Evolutionary conservation across 2,113 vertebrate species (phyloP).

Genomic region (Salvelinus alpinus): DNA sequence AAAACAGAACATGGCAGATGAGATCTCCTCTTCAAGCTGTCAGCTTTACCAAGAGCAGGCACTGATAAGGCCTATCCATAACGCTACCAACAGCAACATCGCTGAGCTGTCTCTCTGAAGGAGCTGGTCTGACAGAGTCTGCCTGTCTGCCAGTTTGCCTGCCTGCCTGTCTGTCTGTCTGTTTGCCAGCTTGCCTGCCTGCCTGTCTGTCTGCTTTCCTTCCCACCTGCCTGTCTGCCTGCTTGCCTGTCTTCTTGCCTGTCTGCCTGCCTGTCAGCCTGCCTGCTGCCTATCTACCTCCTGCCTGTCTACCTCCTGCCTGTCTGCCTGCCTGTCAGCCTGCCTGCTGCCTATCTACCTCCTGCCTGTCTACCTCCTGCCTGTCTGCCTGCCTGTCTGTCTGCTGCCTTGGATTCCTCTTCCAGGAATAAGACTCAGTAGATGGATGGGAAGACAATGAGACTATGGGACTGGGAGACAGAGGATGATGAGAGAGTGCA

Average conservation of each 20-base stretch:
- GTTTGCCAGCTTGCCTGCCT: slow-evolving; percentile 29
- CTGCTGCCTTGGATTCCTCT: not conserved
- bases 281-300: not conserved
- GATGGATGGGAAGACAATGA: slow-evolving; percentile 2
- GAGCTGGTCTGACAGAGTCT: slow-evolving; percentile 40
- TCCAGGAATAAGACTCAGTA: slow-evolving; percentile 19
- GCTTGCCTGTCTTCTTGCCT: no score
- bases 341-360: not conserved
- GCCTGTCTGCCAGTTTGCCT: not conserved
- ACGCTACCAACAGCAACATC: slow-evolving; percentile 52
- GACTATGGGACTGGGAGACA: not conserved
- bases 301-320: not conserved
- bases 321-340: not conserved
- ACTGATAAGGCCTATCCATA: slow-evolving; percentile 66
- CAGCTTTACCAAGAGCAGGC: slow-evolving; percentile 58
- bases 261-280: no score
- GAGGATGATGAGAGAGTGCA: not conserved
- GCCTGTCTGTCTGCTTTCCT: not conserved
- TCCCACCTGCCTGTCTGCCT: no score
- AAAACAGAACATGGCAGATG: slow-evolving; percentile 66
- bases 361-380: not conserved
- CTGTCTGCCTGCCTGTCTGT: not conserved
- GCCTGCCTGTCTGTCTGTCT: not conserved
- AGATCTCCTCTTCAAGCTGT: slow-evolving; percentile 64
- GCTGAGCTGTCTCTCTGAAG: slow-evolving; percentile 29